These are phyloP conservation scores for Delia radicum DNA, from an alignment of 1,140 invertebrate genomes.

Conservation along the genomic window DNA sequence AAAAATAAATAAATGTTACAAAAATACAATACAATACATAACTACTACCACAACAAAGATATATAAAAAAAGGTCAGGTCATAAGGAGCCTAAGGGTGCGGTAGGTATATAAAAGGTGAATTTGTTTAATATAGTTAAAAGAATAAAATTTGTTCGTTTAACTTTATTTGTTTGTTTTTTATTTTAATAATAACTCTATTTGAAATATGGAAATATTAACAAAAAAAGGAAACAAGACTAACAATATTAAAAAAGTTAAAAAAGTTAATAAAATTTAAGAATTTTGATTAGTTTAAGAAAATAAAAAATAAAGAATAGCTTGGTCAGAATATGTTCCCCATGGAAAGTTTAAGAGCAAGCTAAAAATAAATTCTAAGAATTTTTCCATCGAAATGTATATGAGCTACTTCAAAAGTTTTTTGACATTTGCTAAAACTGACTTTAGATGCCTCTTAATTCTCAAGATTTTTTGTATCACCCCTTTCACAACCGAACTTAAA, in stretches of 20 bases:
- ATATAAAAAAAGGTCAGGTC: neutral
- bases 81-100: neutral
- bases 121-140: neutral
- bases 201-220: neutral
- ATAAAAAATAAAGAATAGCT: too few relatives aligned
- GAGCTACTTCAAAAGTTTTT: neutral
- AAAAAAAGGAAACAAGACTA: neutral
- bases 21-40: neutral
- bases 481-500: too few relatives aligned
- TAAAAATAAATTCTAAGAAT: too few relatives aligned
- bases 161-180: neutral
- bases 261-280: neutral
- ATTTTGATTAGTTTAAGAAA: neutral
- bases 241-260: too few relatives aligned
- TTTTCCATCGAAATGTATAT: too few relatives aligned
- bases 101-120: neutral
- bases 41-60: neutral
- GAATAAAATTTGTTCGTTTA: neutral
- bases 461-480: too few relatives aligned
- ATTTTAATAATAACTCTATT: neutral
- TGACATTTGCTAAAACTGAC: too few relatives aligned
- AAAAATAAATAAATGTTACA: neutral
- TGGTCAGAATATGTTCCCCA: neutral
- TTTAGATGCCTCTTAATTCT: too few relatives aligned
- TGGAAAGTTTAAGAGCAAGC: neutral